phyloP scores from a whole-genome alignment of 2,797 vertebrate genomes.

The Anguilla marmorata region DNA sequence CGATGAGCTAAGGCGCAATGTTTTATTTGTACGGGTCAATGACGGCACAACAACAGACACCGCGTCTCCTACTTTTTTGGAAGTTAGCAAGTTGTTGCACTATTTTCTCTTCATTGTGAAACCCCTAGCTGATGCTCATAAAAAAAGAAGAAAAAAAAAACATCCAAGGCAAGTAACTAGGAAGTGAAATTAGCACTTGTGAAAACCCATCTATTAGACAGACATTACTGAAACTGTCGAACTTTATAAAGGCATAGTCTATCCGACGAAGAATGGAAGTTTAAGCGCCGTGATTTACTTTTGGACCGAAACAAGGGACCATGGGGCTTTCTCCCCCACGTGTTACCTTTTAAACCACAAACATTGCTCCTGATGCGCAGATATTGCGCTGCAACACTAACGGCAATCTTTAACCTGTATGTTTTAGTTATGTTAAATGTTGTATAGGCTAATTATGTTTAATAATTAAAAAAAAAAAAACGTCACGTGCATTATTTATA shows the following conservation, averaged over 20 bases:
- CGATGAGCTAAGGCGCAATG: not conserved
- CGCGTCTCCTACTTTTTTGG: constrained; percentile 45
- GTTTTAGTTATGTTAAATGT: constrained; percentile 4
- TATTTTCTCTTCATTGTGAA: constrained; percentile 27
- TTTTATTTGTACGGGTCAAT: constrained; percentile 18
- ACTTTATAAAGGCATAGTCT: constrained; percentile 22
- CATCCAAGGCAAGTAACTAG: constrained; percentile 12
- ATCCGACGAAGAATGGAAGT: constrained; percentile 47
- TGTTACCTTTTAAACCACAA: constrained; percentile 57
- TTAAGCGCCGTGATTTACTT: constrained; percentile 68
- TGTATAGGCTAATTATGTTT: not conserved
- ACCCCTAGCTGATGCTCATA: constrained; percentile 37
- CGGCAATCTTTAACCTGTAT: not conserved
- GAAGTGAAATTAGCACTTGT: constrained; percentile 32
- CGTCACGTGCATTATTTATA: not conserved
- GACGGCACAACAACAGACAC: constrained; percentile 9
- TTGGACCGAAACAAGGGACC: constrained; percentile 50
- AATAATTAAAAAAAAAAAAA: not conserved
- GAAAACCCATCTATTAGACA: constrained; percentile 26
- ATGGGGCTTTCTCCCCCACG: constrained; percentile 62
- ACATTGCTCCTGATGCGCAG: constrained; percentile 31
- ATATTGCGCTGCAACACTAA: not conserved
- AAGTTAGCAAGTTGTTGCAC: constrained; percentile 55
- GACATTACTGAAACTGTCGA: constrained; percentile 35
- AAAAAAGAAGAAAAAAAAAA: not conserved